These are phyloP conservation scores for Odontothrips loti DNA, from an alignment of 2,888 invertebrate species.

Conservation along the genomic window DNA sequence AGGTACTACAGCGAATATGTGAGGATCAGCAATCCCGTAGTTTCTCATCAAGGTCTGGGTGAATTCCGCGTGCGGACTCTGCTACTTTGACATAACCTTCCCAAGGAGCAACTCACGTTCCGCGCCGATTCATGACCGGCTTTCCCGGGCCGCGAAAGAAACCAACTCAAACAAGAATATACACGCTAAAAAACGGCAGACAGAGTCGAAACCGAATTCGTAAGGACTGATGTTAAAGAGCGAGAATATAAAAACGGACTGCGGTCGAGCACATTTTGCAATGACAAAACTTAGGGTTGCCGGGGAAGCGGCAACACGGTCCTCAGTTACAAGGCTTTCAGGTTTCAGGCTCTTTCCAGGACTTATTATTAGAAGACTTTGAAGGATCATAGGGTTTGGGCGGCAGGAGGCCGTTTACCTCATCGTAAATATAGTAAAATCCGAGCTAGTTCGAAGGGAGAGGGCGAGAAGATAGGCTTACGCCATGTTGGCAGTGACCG, in stretches of 20 bases:
- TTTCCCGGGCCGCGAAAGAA: neutral
- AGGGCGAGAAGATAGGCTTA: neutral
- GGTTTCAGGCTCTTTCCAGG: too few relatives aligned
- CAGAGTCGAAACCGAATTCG: neutral
- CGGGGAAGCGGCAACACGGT: slow-evolving; percentile 3
- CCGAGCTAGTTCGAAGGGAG: neutral
- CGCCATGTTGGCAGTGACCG: slow-evolving; percentile 25
- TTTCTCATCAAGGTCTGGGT: too few relatives aligned
- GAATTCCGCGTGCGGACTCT: neutral
- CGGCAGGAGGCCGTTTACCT: neutral
- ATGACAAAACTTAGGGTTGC: slow-evolving; percentile 7
- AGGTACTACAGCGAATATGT: too few relatives aligned
- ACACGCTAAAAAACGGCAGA: neutral
- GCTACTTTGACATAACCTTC: slow-evolving; percentile 13
- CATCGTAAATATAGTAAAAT: neutral
- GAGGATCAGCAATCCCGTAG: too few relatives aligned
- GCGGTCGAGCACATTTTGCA: neutral
- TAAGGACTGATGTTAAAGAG: neutral
- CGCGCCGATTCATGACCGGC: neutral
- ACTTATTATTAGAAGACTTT: too few relatives aligned
- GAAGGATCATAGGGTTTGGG: too few relatives aligned
- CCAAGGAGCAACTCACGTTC: neutral
- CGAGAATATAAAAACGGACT: neutral
- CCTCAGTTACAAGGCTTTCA: neutral
- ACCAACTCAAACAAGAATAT: neutral